Percentiles rank a stretch among this genome's conserved stretches.
These are phyloP conservation scores for Synanthedon myopaeformis DNA, from an alignment of 2,888 invertebrate genomes.

Conservation along the genomic window DNA sequence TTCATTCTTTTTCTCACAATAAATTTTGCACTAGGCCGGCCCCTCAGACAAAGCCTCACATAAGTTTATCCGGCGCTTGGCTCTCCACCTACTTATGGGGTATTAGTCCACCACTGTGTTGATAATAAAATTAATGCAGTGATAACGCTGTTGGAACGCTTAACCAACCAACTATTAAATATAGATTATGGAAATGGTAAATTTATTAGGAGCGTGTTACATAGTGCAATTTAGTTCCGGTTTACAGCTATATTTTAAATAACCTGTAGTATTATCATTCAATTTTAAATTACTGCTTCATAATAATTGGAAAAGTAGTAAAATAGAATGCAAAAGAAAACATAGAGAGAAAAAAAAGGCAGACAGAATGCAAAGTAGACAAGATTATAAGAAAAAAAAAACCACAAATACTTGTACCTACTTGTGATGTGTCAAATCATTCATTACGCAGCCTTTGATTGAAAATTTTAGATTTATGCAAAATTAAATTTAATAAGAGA, in stretches of 20 bases:
- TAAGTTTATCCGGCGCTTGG: no score
- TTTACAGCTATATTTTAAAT: conserved; percentile 26
- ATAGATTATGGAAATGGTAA: conserved; percentile 39
- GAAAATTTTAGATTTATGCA: conserved; percentile 36
- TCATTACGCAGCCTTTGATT: conserved; percentile 41
- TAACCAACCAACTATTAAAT: conserved; percentile 47
- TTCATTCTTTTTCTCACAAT: no score
- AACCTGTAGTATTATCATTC: conserved; percentile 31
- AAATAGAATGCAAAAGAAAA: conserved; percentile 42
- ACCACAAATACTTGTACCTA: conserved; percentile 29
- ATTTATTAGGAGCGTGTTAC: conserved; percentile 47
- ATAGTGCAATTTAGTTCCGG: conserved; percentile 48
- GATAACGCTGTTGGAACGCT: conserved; percentile 57
- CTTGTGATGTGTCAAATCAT: conserved; percentile 29
- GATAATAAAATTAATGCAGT: conserved; percentile 39
- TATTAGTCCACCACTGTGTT: no score
- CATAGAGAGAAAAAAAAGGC: conserved; percentile 24
- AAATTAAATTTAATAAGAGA: conserved; percentile 31
- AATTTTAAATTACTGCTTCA: conserved; percentile 51
- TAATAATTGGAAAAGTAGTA: conserved; percentile 40
- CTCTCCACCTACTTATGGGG: no score
- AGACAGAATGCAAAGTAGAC: conserved; percentile 47
- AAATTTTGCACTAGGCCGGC: no score
- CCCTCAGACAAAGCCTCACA: no score
- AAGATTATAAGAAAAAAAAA: conserved; percentile 35